Evolutionary conservation across 2,888 invertebrate species (phyloP).

Genomic region (Macrosiphum euphorbiae): DNA sequence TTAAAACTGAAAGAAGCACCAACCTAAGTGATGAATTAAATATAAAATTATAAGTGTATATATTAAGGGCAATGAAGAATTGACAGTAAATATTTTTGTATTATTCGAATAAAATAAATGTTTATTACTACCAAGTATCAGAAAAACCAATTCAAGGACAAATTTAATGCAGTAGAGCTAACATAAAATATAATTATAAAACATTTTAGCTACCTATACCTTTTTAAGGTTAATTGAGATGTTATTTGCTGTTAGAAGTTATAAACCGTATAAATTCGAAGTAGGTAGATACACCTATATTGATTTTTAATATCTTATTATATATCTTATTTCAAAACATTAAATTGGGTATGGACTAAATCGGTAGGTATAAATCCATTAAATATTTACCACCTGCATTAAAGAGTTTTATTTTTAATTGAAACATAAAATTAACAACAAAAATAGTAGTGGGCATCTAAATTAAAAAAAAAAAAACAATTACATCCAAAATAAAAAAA

Average conservation of each 20-base stretch:
- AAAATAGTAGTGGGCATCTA: background rate
- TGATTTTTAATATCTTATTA: background rate
- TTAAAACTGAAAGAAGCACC: background rate
- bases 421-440: background rate
- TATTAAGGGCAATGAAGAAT: background rate
- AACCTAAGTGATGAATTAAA: background rate
- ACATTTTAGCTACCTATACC: background rate
- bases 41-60: background rate
- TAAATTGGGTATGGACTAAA: background rate
- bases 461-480: background rate
- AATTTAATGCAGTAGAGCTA: background rate
- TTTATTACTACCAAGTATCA: background rate
- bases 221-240: slow-evolving; percentile 25
- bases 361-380: background rate
- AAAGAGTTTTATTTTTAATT: background rate
- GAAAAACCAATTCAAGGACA: slow-evolving; percentile 4
- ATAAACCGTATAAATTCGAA: background rate
- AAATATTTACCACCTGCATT: background rate
- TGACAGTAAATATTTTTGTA: background rate
- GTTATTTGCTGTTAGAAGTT: background rate
- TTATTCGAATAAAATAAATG: background rate
- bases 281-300: background rate
- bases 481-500: background rate
- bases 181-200: slow-evolving; percentile 2
- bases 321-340: background rate